These are phyloP conservation scores for Gobius niger DNA, from an alignment of 2,113 vertebrate species.

Conservation along the genomic window DNA sequence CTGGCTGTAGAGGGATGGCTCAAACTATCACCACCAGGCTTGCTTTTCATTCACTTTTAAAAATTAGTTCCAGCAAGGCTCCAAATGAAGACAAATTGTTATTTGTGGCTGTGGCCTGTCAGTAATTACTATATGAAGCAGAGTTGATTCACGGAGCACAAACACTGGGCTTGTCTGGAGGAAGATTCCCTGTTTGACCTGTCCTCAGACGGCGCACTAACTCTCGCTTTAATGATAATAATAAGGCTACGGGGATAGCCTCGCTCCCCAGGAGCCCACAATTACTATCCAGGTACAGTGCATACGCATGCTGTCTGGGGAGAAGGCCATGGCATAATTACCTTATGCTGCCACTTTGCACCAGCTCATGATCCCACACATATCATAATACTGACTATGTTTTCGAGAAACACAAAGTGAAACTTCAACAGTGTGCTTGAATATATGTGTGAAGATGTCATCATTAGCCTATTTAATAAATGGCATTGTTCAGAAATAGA, in stretches of 20 bases:
- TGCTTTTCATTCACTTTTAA: constrained; percentile 24
- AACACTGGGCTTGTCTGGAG: constrained; percentile 62
- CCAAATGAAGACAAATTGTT: constrained; percentile 56
- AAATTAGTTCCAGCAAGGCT: constrained; percentile 29
- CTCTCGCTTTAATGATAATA: constrained; percentile 79
- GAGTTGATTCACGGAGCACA: constrained; percentile 54
- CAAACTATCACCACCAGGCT: constrained; percentile 25
- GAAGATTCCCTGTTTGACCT: constrained; percentile 54
- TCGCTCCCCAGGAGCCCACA: constrained; percentile 72
- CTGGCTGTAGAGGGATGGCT: not conserved
- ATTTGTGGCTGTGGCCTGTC: constrained; percentile 54
- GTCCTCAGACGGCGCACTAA: constrained; percentile 68
- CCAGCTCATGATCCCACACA: constrained; percentile 53
- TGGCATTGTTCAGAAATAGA: constrained; percentile 40
- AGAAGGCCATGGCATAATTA: constrained; percentile 76
- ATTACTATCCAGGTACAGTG: constrained; percentile 74
- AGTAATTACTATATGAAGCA: constrained; percentile 54
- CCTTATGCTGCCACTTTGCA: constrained; percentile 66
- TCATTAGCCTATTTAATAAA: constrained; percentile 24
- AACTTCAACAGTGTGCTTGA: constrained; percentile 12
- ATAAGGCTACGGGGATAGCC: constrained; percentile 73
- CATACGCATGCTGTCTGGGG: constrained; percentile 76
- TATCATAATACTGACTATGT: constrained; percentile 42
- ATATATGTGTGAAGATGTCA: not conserved
- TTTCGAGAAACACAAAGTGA: constrained; percentile 7